phyloP scores from a whole-genome alignment of 2,888 invertebrate genomes.

The Acleris cristana region DNA sequence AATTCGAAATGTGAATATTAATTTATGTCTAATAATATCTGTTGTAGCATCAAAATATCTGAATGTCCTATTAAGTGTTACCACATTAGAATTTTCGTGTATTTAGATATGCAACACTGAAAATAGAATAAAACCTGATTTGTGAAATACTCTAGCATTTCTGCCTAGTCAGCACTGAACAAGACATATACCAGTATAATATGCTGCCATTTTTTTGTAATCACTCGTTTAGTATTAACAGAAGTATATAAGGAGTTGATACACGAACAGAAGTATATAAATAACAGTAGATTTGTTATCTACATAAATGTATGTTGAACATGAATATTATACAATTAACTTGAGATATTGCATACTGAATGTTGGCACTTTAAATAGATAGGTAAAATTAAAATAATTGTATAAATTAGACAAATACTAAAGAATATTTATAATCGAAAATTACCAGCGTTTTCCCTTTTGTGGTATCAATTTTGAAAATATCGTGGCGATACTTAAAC shows the following conservation, averaged over 20 bases:
- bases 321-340: slow-evolving; percentile 42
- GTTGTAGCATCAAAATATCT: slow-evolving; percentile 31
- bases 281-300: slow-evolving; percentile 44
- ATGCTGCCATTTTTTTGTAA: slow-evolving; percentile 44
- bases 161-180: slow-evolving; percentile 41
- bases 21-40: slow-evolving; percentile 34
- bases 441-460: slow-evolving; percentile 41
- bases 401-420: slow-evolving; percentile 64
- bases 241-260: slow-evolving; percentile 43
- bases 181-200: slow-evolving; percentile 39
- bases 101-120: slow-evolving; percentile 33
- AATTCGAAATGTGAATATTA: slow-evolving; percentile 39
- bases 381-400: slow-evolving; percentile 71
- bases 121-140: slow-evolving; percentile 22
- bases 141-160: slow-evolving; percentile 35
- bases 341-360: slow-evolving; percentile 48
- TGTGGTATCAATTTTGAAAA: slow-evolving; percentile 35
- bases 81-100: slow-evolving; percentile 44
- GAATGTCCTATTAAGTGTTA: slow-evolving; percentile 44
- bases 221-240: slow-evolving; percentile 36
- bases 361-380: slow-evolving; percentile 71
- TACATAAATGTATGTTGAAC: slow-evolving; percentile 45
- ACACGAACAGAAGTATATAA: slow-evolving; percentile 44
- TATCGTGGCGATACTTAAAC: slow-evolving; percentile 45
- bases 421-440: slow-evolving; percentile 54